Conservation (phyloP, 2,797 vertebrate species). For the Salarias fasciatus region DNA sequence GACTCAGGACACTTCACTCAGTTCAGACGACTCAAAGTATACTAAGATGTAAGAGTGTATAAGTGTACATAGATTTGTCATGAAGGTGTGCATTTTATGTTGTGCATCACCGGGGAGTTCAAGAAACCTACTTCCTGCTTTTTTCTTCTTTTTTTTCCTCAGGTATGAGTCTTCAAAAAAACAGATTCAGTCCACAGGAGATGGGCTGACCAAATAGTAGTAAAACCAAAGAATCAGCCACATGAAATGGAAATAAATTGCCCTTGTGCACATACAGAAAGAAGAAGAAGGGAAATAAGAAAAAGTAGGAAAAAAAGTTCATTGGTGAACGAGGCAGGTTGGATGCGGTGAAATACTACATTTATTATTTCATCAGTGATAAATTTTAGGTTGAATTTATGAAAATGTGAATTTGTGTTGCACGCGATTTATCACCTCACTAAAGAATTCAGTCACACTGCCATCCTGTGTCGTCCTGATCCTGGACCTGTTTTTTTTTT, state of each 20-base stretch:
- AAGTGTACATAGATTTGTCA: not conserved
- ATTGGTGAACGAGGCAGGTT: too few species aligned
- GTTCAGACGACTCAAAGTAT: conserved; percentile 23
- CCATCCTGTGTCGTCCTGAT: too few species aligned
- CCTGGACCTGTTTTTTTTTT: too few species aligned
- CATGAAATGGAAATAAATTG: conserved; percentile 39
- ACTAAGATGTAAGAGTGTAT: conserved; percentile 4
- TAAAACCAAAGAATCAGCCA: conserved; percentile 18
- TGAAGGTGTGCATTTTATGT: too few species aligned
- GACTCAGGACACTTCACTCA: conserved; percentile 23
- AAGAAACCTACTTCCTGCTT: conserved; percentile 8
- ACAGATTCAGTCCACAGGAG: conserved; percentile 26
- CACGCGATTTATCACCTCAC: too few species aligned
- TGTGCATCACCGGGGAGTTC: conserved; percentile 16
- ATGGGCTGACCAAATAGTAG: conserved; percentile 32
- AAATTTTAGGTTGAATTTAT: too few species aligned
- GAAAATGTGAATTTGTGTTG: too few species aligned
- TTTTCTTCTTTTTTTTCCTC: conserved; percentile 29
- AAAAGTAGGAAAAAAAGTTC: conserved; percentile 19
- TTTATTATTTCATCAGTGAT: not conserved
- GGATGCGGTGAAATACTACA: too few species aligned
- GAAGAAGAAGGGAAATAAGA: conserved; percentile 15
- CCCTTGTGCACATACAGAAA: conserved; percentile 26
- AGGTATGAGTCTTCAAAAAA: conserved; percentile 17
- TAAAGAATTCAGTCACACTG: too few species aligned